phyloP scores from a whole-genome alignment of 2,888 invertebrate species.

The Ochlodes sylvanus region DNA sequence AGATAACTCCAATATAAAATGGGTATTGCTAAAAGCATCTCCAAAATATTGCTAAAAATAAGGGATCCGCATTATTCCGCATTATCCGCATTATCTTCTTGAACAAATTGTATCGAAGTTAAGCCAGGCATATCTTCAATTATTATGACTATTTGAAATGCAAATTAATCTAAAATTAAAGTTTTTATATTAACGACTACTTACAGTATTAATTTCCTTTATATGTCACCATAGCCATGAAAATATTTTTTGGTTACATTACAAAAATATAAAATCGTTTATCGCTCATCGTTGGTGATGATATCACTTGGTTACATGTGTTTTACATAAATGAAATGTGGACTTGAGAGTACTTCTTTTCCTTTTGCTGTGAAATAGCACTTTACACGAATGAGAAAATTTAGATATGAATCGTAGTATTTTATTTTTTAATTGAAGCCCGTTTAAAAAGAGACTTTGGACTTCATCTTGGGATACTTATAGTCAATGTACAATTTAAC shows the following conservation, averaged over 20 bases:
- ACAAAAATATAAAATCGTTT: background rate
- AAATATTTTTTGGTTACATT: background rate
- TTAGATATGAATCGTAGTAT: slow-evolving; percentile 25
- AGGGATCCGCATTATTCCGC: too few relatives aligned
- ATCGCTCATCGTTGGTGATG: background rate
- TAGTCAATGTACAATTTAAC: background rate
- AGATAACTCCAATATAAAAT: too few relatives aligned
- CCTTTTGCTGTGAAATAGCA: slow-evolving; percentile 33
- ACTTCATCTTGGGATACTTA: background rate
- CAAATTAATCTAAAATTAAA: too few relatives aligned
- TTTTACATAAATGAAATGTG: slow-evolving; percentile 34
- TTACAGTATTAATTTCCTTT: too few relatives aligned
- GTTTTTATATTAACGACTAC: too few relatives aligned
- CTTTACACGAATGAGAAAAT: slow-evolving; percentile 36
- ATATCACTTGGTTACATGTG: slow-evolving; percentile 13
- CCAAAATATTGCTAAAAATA: too few relatives aligned
- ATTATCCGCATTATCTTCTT: too few relatives aligned
- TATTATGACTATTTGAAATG: too few relatives aligned
- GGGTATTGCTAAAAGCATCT: too few relatives aligned
- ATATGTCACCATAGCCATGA: too few relatives aligned
- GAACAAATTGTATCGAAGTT: too few relatives aligned
- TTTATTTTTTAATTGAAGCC: slow-evolving; percentile 9
- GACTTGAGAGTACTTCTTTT: slow-evolving; percentile 15
- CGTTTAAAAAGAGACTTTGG: slow-evolving; percentile 13
- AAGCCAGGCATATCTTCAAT: too few relatives aligned